Base-by-base conservation (phyloP, 2,113 vertebrate species). In the Rhinoderma darwinii region DNA sequence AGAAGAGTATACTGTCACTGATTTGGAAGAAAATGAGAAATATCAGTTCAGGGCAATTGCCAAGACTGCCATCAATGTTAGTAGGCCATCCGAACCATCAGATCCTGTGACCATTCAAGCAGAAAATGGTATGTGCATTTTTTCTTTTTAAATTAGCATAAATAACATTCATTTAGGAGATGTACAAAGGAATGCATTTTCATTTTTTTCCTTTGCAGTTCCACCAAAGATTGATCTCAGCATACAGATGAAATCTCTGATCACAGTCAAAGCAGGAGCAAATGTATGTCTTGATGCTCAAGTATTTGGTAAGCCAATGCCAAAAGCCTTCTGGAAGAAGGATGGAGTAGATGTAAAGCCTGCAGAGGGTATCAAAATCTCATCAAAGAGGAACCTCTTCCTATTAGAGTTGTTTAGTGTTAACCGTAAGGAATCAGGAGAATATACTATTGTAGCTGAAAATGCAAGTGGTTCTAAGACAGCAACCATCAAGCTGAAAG, bases 1-100 rank as follows among this genome's bases (percentile, higher is more conserved):
- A 73, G 98, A 99, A 91, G 98, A 99, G 87, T 99, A 98, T 83
- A 98, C 95, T 12, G 97, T 93, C 54, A 95, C 96, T 37, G 96
- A 94, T 82, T 94, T 99, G 89, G 97, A 99, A 91, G 96, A 98
- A 91, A 96, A 96, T 86, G 94, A 96, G 86, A 95, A 95, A 50
- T 99, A 98, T 89, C 97, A 97, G 56, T 99, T 99, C 88, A 97
- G 98, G 94, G 96, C 97, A 86, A 97, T 96, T 89, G 98, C 98
- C 84, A 99, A 97, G 91, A 99, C 98, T 5, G 96, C 96, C 63
- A 94, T 99, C 83, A 99, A 99, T 89, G 92, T 99, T 0, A 99
- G 98, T 93, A 94, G 88, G 79, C 96, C 98, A 88, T 99, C 98
- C 35, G 98, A 99, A 91, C 95, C 96, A 89, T 96, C 97, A 59